A percentile compares a stretch with the other conserved stretches of the same genome.
These are phyloP conservation scores for Ceyx erithaca DNA, from an alignment of 2,797 vertebrate genomes.

Conservation along the genomic window DNA sequence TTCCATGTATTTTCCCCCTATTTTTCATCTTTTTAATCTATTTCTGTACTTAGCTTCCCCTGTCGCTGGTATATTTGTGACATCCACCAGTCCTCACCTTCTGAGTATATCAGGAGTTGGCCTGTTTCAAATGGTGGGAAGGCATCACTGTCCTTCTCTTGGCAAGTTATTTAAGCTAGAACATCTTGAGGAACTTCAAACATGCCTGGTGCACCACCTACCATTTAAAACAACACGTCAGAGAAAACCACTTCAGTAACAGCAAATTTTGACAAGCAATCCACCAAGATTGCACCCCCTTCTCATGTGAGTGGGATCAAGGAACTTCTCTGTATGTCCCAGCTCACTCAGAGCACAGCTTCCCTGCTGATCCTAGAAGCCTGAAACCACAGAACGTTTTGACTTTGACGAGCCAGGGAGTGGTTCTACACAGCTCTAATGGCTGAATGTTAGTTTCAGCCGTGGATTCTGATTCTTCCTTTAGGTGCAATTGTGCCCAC, in stretches of 20 bases:
- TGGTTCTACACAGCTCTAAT: too few relatives aligned
- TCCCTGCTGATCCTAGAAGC: too few relatives aligned
- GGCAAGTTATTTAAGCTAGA: neutral
- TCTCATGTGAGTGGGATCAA: neutral
- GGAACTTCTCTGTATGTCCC: too few relatives aligned
- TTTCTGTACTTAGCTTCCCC: neutral
- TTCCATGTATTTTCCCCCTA: rapidly evolving
- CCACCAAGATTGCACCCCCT: too few relatives aligned
- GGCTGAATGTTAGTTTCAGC: too few relatives aligned
- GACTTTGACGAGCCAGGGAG: too few relatives aligned
- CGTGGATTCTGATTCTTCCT: too few relatives aligned
- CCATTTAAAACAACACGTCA: rapidly evolving
- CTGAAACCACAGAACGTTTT: too few relatives aligned
- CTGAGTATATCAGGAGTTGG: neutral
- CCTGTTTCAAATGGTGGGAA: neutral
- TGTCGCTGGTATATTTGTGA: neutral
- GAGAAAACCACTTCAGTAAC: neutral
- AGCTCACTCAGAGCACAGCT: too few relatives aligned
- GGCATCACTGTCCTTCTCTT: neutral
- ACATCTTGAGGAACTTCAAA: rapidly evolving
- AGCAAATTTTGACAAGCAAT: neutral
- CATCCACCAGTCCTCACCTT: neutral
- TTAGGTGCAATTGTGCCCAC: too few relatives aligned
- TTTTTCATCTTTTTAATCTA: neutral
- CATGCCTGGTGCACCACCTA: neutral